A percentile compares a stretch with the other conserved stretches of the same genome.
Conservation (phyloP, 2,888 invertebrate species). For the Athetis lepigone region DNA sequence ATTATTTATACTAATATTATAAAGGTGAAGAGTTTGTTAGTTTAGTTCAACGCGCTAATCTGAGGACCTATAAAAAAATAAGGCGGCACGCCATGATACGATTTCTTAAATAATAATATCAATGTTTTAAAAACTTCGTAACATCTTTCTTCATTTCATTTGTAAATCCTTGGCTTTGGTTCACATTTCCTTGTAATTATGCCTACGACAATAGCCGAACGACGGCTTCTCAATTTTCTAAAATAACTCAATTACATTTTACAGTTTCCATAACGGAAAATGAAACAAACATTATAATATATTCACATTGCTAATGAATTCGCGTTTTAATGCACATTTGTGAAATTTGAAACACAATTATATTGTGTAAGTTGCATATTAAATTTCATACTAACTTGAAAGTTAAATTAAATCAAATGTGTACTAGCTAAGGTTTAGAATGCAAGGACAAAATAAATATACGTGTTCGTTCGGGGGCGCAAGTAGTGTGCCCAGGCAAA, state of each 20-base stretch:
- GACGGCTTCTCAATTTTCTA: constrained; percentile 25
- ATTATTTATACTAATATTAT: too few species aligned
- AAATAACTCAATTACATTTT: constrained; percentile 26
- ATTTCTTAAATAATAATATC: too few species aligned
- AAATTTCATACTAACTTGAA: constrained; percentile 5
- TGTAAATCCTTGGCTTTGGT: constrained; percentile 11
- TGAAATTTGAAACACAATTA: constrained; percentile 12
- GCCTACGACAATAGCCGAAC: not conserved
- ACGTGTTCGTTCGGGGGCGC: constrained; percentile 7
- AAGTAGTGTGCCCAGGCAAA: constrained; percentile 39
- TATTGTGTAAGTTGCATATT: not conserved
- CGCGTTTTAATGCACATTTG: constrained; percentile 2
- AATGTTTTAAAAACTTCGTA: not conserved
- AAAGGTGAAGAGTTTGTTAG: too few species aligned
- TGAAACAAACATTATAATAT: constrained; percentile 15
- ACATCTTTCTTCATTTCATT: not conserved
- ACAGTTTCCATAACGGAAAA: constrained; percentile 10
- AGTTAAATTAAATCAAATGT: constrained; percentile 27
- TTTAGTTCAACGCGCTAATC: too few species aligned
- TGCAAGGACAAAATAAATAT: constrained; percentile 45
- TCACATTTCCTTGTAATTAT: constrained; percentile 1
- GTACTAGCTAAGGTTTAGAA: constrained; percentile 19
- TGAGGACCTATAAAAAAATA: too few species aligned
- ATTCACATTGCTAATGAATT: constrained; percentile 23
- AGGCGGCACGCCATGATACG: too few species aligned